Evolutionary conservation across 35 echinoderm and acorn worm species (phyloP).

Genomic region (Apostichopus californicus): DNA sequence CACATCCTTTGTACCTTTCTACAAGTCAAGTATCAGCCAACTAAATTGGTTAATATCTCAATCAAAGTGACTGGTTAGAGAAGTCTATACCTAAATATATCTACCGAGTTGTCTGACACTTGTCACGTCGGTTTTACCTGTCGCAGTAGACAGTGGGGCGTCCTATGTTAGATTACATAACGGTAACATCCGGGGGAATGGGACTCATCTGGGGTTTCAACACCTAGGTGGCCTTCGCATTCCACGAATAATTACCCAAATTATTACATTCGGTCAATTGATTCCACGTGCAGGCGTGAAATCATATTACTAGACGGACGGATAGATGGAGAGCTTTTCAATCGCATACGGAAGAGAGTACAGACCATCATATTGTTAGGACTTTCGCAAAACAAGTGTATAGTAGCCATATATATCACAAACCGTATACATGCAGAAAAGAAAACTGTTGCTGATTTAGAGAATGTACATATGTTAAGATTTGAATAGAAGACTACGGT

Average conservation of each 20-base stretch:
- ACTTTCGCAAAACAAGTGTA: too few relatives aligned
- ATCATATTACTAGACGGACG: slow-evolving; percentile 6
- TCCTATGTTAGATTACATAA: slow-evolving; percentile 44
- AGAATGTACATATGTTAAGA: too few relatives aligned
- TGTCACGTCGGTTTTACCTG: slow-evolving; percentile 27
- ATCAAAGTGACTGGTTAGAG: slow-evolving; percentile 4
- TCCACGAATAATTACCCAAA: slow-evolving; percentile 44
- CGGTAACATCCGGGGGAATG: slow-evolving; percentile 30
- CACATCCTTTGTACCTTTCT: background rate
- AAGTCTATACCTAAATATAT: background rate
- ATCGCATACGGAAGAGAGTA: background rate
- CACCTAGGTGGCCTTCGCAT: slow-evolving; percentile 52
- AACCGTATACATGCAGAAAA: too few relatives aligned
- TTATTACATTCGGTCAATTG: slow-evolving; percentile 26
- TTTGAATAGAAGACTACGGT: too few relatives aligned
- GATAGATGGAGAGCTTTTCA: background rate
- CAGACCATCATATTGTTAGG: background rate
- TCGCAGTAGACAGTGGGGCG: slow-evolving; percentile 38
- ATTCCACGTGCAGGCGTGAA: slow-evolving; percentile 45
- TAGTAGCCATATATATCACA: too few relatives aligned
- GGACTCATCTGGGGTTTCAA: slow-evolving; percentile 41
- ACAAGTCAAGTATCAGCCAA: background rate
- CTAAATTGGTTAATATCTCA: background rate
- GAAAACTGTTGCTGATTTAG: too few relatives aligned
- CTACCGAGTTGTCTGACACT: slow-evolving; percentile 3